Evolutionary conservation across 2,797 vertebrate genomes (phyloP), one percentile per base, ranked within the genome.

Genomic region (Peromyscus eremicus): DNA sequence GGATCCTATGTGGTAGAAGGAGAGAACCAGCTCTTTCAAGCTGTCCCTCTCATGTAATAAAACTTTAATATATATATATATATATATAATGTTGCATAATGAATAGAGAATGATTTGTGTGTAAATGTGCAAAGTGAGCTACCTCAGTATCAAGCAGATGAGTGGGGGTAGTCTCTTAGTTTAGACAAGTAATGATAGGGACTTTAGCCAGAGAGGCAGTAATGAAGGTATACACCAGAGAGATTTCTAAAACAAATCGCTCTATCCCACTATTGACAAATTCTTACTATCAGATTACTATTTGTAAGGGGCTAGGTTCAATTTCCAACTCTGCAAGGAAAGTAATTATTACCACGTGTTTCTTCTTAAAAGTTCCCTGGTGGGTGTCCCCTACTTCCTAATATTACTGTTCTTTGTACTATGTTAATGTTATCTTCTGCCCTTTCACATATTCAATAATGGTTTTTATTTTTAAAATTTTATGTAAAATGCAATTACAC

Each of bases 381-480:
- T 34, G 73, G 2, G 10, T 86, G 52, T 80, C 75, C 7, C 4
- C 6, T 93, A 7, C 46, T 90, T 92, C 70, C 46, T 83, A 46
- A 43, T 10, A 10, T 94, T 60, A 71, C 12, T 55, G 52, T 32
- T 46, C 23, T 95, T n/a, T 91, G 27, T 75, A 34, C 82, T 95
- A 73, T 6, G 37, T 89, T 43, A 52, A 34, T 80, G 23, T 86
- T n/a, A 32, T 21, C 5, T 32, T 91, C 81, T 92, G 1, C 16
- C 6, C 77, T 76, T 95, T 96, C 43, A 75, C 23, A 79, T 85
- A 64, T 94, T 16, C 86, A 79, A 75, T 43, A 88, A 68, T 60
- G 17, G 4, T 83, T 68, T 84, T 68, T 46, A 66, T 29, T 43
- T 83, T 83, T 62, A 19, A 83, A 83, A 43, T 25, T 68, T 52